Base-by-base conservation (phyloP, 2,888 invertebrate species). In the Anarsia innoxiella region DNA sequence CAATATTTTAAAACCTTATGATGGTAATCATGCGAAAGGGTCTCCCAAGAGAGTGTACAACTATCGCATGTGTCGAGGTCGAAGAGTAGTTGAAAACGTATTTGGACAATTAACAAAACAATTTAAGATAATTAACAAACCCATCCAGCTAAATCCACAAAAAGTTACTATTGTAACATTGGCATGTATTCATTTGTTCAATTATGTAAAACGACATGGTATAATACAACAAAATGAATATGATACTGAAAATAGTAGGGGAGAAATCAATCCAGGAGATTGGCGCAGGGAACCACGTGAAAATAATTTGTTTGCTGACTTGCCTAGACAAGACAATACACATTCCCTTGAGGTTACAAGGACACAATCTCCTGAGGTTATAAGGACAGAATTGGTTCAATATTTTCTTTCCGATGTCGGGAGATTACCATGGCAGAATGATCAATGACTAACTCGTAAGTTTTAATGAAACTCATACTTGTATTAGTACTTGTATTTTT, bases 61-160 rank as follows among this genome's bases (percentile, higher is more conserved):
- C 33, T 44, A 49, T 43, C 45, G 42, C 5, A 12, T 51, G 12
- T 46, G 46, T 43, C 42, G 49, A 48, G 45, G 43, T 2, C 37
- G 53, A 37, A 48, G 49, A 30, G 46, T 52, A 44, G 51, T 53
- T 42, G 51, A 52, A 42, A 52, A 53, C 11, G 49, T 49, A 4
- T 51, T 51, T 49, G 51, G 51, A n/a, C 45, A 49, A 38, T 44
- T 48, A 45, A 34, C 46, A 23, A 9, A 31, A 0, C 12, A 46
- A 51, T 49, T 42, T 39, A 8, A 39, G 12, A 36, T 46, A 10
- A 41, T 41, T 8, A 16, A 39, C 9, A 46, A 12, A 37, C 37
- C 34, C 31, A 40, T 37, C 15, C 23, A 37, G 23, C 31, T 40
- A 34, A 16, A 8, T 15, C 40, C 40, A 37, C 11, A 40, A 36